phyloP scores from a whole-genome alignment of 2,797 vertebrate genomes.

The Echeneis naucrates region DNA sequence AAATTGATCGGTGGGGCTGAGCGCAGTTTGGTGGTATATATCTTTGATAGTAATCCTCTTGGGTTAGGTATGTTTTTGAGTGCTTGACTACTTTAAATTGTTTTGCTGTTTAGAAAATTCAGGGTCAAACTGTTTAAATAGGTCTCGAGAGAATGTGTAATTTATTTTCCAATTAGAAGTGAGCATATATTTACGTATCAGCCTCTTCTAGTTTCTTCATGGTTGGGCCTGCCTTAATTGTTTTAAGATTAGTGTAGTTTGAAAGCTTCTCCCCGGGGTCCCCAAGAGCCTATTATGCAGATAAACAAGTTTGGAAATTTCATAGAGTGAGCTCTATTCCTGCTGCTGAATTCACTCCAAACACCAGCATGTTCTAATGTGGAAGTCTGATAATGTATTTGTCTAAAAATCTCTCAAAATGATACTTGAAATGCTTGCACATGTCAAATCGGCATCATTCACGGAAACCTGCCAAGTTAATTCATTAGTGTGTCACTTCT shows the following conservation, averaged over 20 bases:
- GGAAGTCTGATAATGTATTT: not conserved
- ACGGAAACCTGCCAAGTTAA: constrained; percentile 7
- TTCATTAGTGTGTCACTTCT: not conserved
- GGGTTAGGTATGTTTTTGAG: constrained; percentile 26
- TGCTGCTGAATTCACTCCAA: constrained; percentile 43
- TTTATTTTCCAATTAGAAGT: constrained; percentile 70
- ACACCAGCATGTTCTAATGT: not conserved
- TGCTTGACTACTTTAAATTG: constrained; percentile 34
- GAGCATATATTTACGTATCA: constrained; percentile 59
- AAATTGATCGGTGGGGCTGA: not conserved
- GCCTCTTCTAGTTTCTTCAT: constrained; percentile 32
- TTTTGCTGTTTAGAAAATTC: constrained; percentile 60
- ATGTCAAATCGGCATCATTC: not conserved
- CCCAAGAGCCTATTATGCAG: constrained; percentile 41
- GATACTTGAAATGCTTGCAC: not conserved
- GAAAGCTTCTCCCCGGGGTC: constrained; percentile 43
- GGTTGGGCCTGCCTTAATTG: constrained; percentile 46
- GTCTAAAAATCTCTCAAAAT: not conserved
- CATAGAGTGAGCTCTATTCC: constrained; percentile 22
- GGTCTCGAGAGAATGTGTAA: constrained; percentile 46
- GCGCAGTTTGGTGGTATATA: constrained; percentile 20
- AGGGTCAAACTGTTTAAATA: constrained; percentile 35
- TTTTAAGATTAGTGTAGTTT: constrained; percentile 71
- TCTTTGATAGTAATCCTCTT: constrained; percentile 25
- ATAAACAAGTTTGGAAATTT: constrained; percentile 62